A percentile compares a stretch with the other conserved stretches of the same genome.
Conservation (phyloP, 2,797 vertebrate genomes). For the Malacoctenus gilli region DNA sequence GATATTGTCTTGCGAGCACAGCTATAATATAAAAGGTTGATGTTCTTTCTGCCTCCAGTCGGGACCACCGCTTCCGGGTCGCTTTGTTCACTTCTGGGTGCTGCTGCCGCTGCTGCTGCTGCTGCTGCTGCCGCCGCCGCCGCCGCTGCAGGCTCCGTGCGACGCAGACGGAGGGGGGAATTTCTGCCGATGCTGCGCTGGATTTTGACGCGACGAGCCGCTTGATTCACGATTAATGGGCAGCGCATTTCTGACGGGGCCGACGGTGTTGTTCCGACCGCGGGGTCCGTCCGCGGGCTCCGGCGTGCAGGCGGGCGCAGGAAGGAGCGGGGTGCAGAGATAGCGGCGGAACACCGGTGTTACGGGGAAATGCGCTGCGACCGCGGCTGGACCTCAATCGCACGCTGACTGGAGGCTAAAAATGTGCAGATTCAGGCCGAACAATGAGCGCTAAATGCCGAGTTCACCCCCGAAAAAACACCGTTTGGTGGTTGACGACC, state of each 20-base stretch:
- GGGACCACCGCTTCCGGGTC: slow-evolving; percentile 91
- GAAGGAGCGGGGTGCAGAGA: not conserved
- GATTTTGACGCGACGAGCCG: slow-evolving; percentile 17
- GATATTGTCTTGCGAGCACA: slow-evolving; percentile 78
- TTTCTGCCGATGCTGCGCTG: slow-evolving; percentile 28
- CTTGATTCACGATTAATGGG: slow-evolving; percentile 23
- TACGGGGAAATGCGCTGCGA: not conserved
- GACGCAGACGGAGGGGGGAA: slow-evolving; percentile 10
- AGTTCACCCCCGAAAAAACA: no score
- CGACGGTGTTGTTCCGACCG: not conserved
- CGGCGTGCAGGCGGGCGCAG: not conserved
- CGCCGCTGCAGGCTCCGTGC: slow-evolving; percentile 45
- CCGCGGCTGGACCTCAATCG: not conserved
- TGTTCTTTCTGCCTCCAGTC: slow-evolving; percentile 83
- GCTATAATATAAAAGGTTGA: slow-evolving; percentile 82
- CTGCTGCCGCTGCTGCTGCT: slow-evolving; percentile 64
- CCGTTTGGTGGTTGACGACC: no score
- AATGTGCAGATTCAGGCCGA: no score
- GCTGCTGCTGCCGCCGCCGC: no score
- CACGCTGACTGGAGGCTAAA: no score
- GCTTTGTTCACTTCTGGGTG: slow-evolving; percentile 94
- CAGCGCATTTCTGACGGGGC: not conserved
- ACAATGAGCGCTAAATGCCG: no score
- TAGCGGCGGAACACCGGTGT: slow-evolving; percentile 1
- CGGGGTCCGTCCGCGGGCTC: slow-evolving; percentile 8